Evolutionary conservation across 2,797 vertebrate species (phyloP), one percentile per base, ranked within the genome.

Genomic region (Crocodylus rhombifer): DNA sequence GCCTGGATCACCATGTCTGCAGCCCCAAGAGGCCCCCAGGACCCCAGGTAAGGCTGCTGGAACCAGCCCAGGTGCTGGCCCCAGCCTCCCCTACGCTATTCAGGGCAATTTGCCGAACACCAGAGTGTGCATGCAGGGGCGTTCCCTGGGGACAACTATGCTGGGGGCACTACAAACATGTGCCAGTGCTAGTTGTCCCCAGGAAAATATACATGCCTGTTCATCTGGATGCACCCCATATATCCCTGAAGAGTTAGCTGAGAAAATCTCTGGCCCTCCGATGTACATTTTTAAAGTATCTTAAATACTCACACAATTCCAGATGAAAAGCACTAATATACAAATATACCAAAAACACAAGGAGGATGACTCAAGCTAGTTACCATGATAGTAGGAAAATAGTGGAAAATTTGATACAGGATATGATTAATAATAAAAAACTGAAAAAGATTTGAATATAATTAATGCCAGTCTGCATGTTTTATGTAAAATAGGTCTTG

Each of bases 341-440:
- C 42, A 51, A 51, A 51, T 51, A 55, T 75, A 74, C 30, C 15
- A 77, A 87, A 87, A 90, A 61, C 75, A 18, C 76, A 78, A 64
- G 55, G 20, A 84, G 76, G n/a, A 62, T 82, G 92, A 92, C 84
- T 86, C 63, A 56, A 57, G 78, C 82, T 51, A 95, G 77, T 71
- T 51, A 63, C 36, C 89, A 92, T 84, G 77, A 87, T 88, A 92
- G 60, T 1, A 58, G 62, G 82, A 76, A 92, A 90, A 91, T 86
- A 82, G 91, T 81, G 56, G 56, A 86, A 77, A 63, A 61, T 69
- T 85, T 84, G 77, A 88, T 90, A 77, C n/a, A 93, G 80, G 65
- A 92, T 75, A 65, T 84, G 90, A 2, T 51, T 67, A 33, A 76
- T 71, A 57, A 73, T 55, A 80, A 65, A 87, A 36, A 69, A 69